Base-by-base conservation (phyloP, 2,113 vertebrate genomes). In the Platysteira castanea region DNA sequence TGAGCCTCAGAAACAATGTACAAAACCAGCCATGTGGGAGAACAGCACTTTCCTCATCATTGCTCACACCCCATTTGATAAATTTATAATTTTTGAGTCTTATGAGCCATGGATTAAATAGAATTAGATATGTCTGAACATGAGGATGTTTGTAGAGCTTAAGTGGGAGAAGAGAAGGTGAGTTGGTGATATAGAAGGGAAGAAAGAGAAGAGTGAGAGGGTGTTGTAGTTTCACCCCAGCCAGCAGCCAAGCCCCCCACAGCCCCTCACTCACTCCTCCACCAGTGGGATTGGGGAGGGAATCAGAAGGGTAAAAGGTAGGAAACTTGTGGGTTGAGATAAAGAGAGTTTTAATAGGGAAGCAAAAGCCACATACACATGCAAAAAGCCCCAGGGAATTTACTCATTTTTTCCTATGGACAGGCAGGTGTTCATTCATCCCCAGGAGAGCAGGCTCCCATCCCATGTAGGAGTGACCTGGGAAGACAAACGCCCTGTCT, bases 401-500 rank as follows among this genome's bases (percentile, higher is more conserved):
- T 46, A 46, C 46, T 75, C 42, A 30, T 10, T n/a, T 13, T 8
- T 35, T 14, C 26, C 35, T 35, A 17, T 31, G 44, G 44, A 7
- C 16, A 31, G 10, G 20, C 26, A 67, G 21, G 8, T 21, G 16
- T 57, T 67, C 3, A n/a, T 30, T 16, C 20, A 35, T 13, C 42
- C 11, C 35, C 83, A 42, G 70, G 24, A 75, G 7, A 49, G 42
- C 70, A 49, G 52, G 5, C 35, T 12, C 33, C 12, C 6, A 39
- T 41, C 11, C 15, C 15, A 2, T 0, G 1, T 13, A 19, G 15
- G 13, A 30, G 12, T 47, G 30, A 26, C 35, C 16, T 30, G 20
- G 7, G 16, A 42, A 35, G 15, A 15, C 20, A 30, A 57, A n/a
- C 1, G 0, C 19, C 19, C 28, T 2, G 1, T 7, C 30, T 24